A percentile compares a stretch with the other conserved stretches of the same genome.
Evolutionary conservation across 2,797 vertebrate species (phyloP).

Genomic region (Channallabes apus): DNA sequence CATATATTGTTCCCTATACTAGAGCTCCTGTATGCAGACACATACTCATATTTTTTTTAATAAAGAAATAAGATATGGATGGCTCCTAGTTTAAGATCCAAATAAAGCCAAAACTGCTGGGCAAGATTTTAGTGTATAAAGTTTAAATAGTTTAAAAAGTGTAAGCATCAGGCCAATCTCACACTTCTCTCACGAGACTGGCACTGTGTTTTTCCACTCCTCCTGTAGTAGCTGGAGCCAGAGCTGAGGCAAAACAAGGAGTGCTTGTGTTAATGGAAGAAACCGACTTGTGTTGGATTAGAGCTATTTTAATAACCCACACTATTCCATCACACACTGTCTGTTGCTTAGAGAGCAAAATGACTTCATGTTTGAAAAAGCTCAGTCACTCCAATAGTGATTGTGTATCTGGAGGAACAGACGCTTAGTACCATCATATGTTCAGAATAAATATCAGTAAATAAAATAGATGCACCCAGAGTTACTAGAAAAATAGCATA

Average conservation of each 20-base stretch:
- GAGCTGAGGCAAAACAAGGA: constrained; percentile 60
- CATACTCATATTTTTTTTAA: no score
- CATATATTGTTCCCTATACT: no score
- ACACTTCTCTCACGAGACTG: not conserved
- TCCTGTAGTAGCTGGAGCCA: constrained; percentile 32
- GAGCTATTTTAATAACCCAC: constrained; percentile 18
- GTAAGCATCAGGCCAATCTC: not conserved
- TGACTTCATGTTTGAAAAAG: not conserved
- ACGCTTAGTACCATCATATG: no score
- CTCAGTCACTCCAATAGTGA: not conserved
- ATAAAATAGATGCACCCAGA: not conserved
- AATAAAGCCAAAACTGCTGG: not conserved
- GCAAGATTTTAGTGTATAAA: not conserved
- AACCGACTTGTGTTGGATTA: constrained; percentile 23
- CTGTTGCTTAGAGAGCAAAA: not conserved
- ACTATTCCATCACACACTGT: constrained; percentile 10
- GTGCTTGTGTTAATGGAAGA: constrained; percentile 60
- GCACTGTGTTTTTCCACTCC: constrained; percentile 21
- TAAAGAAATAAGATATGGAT: not conserved
- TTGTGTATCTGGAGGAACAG: not conserved
- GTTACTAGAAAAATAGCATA: not conserved
- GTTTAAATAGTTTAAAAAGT: not conserved
- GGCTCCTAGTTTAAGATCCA: not conserved
- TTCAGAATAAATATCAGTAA: not conserved
- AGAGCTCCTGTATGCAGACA: no score